Percentiles rank a stretch among this genome's conserved stretches.
phyloP scores from a whole-genome alignment of 2,113 vertebrate species.

The Melanostigma gelatinosum region DNA sequence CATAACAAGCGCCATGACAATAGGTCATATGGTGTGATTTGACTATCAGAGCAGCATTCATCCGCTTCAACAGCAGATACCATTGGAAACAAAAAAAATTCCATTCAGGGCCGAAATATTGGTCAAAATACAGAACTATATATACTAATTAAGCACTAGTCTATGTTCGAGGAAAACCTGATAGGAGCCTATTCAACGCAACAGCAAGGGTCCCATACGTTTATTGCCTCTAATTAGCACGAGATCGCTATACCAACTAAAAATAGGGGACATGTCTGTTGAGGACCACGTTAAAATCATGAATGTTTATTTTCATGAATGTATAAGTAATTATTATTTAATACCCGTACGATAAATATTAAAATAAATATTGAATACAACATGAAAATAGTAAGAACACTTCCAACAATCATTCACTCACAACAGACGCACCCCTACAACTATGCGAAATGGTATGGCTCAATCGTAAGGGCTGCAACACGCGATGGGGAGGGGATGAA shows the following conservation, averaged over 20 bases:
- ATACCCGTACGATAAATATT: accelerated
- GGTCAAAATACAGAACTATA: not conserved
- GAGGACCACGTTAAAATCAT: not conserved
- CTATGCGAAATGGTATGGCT: constrained; percentile 49
- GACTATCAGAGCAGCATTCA: not conserved
- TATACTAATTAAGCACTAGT: not conserved
- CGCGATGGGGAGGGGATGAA: not conserved
- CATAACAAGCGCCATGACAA: not conserved
- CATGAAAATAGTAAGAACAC: not conserved
- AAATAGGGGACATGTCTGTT: not conserved
- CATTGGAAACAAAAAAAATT: not conserved
- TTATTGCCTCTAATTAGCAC: constrained; percentile 51
- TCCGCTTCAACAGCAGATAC: not conserved
- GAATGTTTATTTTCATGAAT: no score
- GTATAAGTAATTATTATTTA: accelerated
- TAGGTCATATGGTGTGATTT: not conserved
- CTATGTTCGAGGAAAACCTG: not conserved
- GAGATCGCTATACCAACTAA: not conserved
- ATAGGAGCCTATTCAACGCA: no score
- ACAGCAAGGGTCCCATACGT: not conserved
- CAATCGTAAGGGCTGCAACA: constrained; percentile 31
- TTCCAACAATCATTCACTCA: not conserved
- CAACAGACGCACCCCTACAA: constrained; percentile 24
- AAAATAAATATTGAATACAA: accelerated
- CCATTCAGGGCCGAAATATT: not conserved